A percentile compares a stretch with the other conserved stretches of the same genome.
Conservation (phyloP, 2,113 vertebrate genomes). For the Oncorhynchus nerka region DNA sequence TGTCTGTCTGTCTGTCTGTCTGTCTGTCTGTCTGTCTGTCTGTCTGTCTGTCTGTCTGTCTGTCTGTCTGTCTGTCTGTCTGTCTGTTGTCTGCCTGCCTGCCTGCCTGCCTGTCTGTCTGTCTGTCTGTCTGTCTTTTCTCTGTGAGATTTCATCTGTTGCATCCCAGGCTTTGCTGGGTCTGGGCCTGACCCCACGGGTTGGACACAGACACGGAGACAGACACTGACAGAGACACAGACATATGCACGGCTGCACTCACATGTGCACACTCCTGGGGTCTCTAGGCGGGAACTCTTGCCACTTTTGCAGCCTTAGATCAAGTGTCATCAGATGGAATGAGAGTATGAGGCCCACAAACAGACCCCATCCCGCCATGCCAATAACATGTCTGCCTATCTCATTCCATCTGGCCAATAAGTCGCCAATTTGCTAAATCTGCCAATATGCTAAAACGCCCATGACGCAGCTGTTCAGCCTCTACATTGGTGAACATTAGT, state of each 20-base stretch:
- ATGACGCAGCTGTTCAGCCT: neutral
- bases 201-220: neutral
- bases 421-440: neutral
- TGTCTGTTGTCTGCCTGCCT: no score
- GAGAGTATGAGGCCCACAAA: neutral
- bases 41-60: no score
- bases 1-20: no score
- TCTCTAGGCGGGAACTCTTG: neutral
- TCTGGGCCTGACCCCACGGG: no score
- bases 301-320: neutral
- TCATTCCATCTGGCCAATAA: neutral
- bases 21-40: no score
- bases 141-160: no score
- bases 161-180: no score
- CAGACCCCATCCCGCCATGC: neutral
- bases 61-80: no score
- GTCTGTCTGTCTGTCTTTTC: no score
- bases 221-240: neutral
- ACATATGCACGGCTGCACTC: neutral
- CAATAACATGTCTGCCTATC: neutral
- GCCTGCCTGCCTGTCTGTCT: no score
- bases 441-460: neutral
- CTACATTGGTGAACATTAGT: neutral
- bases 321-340: neutral
- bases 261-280: neutral